Base-by-base conservation (phyloP, 1,140 invertebrate species). In the Drosophila guanche region DNA sequence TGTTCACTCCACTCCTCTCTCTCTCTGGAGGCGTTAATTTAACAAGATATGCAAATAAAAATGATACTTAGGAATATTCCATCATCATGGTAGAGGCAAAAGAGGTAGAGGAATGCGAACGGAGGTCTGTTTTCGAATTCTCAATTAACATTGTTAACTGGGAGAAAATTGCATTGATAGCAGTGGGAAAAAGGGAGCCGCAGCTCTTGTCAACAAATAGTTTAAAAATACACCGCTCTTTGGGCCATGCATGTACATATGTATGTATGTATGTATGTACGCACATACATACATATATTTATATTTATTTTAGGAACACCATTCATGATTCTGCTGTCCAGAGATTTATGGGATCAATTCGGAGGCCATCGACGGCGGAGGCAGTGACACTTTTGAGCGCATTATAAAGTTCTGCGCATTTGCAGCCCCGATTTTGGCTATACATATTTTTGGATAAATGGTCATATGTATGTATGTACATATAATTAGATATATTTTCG, bases 41-140 rank as follows among this genome's bases (percentile, higher is more conserved):
- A 88, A 85, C 83, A 85, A 86, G 81, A 85, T 73, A 85, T 88
- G 83, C 81, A 85, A 81, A 85, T 85, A 86, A 63, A 86, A 81
- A 60, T 81, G 77, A 74, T 85, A 74, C 80, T 86, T 86, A 81
- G 76, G 68, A 69, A 73, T 67, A 80, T 78, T 73, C 72, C 80
- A 75, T 75, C 76, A 58, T 55, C 12, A 54, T 54, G 12, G 33
- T 27, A 37, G 12, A 23, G 27, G 1, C 4, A 3, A 4, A 22
- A 4, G 43, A 5, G 40, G 41, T 2, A 10, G 41, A 22, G 23
- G 1, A 27, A 6, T 27, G 25, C 8, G 29, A 3, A 10, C 3
- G 29, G 33, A 37, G 10, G 33, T 3, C 33, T 37, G 33, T 12
- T 37, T 37, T 27, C 33, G 51, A 55, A 69, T 68, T 69, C 68